Conservation (phyloP, 2,888 invertebrate genomes). For the Branchellion lobata region DNA sequence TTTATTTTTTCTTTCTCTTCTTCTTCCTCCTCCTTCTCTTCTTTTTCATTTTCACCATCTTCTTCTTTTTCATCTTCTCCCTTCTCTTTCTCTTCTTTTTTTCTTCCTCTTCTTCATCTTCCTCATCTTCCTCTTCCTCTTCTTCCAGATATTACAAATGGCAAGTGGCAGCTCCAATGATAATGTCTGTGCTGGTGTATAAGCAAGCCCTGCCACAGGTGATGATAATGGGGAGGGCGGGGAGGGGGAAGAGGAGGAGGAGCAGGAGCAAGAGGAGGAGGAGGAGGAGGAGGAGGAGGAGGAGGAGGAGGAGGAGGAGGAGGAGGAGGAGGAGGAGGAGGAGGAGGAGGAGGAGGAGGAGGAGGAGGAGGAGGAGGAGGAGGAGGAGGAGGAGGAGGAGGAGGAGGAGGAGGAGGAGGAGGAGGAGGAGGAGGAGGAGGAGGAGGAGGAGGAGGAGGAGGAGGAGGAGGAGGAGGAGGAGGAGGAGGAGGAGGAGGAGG, state of each 20-base stretch:
- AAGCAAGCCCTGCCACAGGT: slow-evolving; percentile 75
- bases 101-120: too few species aligned
- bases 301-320: slow-evolving; percentile 32
- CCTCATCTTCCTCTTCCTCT: background rate
- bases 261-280: too few species aligned
- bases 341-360: slow-evolving; percentile 30
- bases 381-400: slow-evolving; percentile 42
- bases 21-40: too few species aligned
- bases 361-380: slow-evolving; percentile 36
- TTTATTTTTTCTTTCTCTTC: too few species aligned
- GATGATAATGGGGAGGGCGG: background rate
- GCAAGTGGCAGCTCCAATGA: slow-evolving; percentile 84
- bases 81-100: too few species aligned
- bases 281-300: background rate
- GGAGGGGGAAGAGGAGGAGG: slow-evolving; percentile 29
- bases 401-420: slow-evolving; percentile 15
- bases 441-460: slow-evolving; percentile 17
- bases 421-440: slow-evolving; percentile 15
- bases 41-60: too few species aligned
- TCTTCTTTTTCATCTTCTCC: too few species aligned
- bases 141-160: slow-evolving; percentile 74
- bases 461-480: slow-evolving; percentile 13
- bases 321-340: slow-evolving; percentile 27
- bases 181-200: slow-evolving; percentile 82
- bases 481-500: background rate